phyloP scores from a whole-genome alignment of 2,797 vertebrate genomes.

The Urocyon cinereoargenteus region DNA sequence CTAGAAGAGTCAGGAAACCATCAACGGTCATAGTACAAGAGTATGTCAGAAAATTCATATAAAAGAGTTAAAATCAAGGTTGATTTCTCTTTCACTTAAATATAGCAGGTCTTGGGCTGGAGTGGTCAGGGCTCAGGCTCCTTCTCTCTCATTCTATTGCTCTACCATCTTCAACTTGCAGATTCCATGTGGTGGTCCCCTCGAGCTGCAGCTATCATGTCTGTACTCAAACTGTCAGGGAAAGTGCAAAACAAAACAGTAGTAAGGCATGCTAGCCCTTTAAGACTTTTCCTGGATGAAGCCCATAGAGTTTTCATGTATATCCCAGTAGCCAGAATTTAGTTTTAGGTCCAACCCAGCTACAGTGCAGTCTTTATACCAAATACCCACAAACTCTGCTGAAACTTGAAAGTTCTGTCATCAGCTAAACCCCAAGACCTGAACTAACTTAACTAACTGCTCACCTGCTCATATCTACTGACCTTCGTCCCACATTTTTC shows the following conservation, averaged over 20 bases:
- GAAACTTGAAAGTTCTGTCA: not conserved
- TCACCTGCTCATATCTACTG: not conserved
- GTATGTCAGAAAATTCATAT: not conserved
- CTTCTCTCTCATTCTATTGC: not conserved
- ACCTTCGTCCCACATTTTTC: not conserved
- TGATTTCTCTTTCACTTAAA: not conserved
- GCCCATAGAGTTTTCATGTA: not conserved
- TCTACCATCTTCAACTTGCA: not conserved
- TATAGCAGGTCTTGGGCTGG: not conserved
- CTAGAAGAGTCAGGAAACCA: not conserved
- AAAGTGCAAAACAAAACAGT: not conserved
- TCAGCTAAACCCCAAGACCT: not conserved
- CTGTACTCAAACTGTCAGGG: not conserved
- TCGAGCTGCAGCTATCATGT: not conserved
- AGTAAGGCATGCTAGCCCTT: not conserved
- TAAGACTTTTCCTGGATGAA: not conserved
- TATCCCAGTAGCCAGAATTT: not conserved
- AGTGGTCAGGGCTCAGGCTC: not conserved
- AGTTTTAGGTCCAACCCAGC: not conserved
- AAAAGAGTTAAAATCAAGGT: not conserved
- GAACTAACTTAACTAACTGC: not conserved
- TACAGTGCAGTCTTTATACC: not conserved
- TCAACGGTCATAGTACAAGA: not conserved
- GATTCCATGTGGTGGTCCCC: not conserved
- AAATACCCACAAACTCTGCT: not conserved